These are phyloP conservation scores for Ochropacha duplaris DNA, from an alignment of 2,888 invertebrate genomes.

Conservation along the genomic window DNA sequence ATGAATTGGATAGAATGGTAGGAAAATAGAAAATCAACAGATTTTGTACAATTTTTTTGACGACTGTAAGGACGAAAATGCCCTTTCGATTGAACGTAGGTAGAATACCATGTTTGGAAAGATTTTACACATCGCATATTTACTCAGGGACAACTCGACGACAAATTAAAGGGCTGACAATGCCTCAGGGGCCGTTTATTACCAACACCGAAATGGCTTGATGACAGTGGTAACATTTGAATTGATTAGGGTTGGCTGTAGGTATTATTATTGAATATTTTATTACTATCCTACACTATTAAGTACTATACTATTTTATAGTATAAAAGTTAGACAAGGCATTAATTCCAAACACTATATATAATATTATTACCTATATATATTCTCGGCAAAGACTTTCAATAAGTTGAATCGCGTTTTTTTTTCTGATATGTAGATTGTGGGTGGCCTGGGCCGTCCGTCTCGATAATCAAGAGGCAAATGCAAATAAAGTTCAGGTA, in stretches of 20 bases:
- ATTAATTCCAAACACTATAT: no score
- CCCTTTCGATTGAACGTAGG: not conserved
- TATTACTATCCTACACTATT: not conserved
- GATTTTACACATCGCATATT: slow-evolving; percentile 6
- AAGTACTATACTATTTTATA: not conserved
- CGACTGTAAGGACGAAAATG: no score
- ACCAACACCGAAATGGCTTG: slow-evolving; percentile 3
- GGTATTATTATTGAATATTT: not conserved
- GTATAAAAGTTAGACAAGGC: no score
- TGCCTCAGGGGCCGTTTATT: slow-evolving; percentile 7
- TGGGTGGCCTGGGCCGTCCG: no score
- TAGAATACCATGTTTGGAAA: not conserved
- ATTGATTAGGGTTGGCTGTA: not conserved
- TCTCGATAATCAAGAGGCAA: no score
- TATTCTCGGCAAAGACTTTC: not conserved
- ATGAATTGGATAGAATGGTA: no score
- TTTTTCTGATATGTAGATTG: no score
- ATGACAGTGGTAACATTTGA: not conserved
- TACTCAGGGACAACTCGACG: slow-evolving; percentile 18
- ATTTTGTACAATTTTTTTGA: no score
- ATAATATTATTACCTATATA: no score
- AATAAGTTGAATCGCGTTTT: no score
- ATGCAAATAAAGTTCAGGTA: not conserved
- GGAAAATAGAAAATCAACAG: no score
- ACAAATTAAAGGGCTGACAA: slow-evolving; percentile 22